Evolutionary conservation across 2,888 invertebrate species (phyloP), one percentile per base, ranked within the genome.

Genomic region (Lacanobia wlatinum): DNA sequence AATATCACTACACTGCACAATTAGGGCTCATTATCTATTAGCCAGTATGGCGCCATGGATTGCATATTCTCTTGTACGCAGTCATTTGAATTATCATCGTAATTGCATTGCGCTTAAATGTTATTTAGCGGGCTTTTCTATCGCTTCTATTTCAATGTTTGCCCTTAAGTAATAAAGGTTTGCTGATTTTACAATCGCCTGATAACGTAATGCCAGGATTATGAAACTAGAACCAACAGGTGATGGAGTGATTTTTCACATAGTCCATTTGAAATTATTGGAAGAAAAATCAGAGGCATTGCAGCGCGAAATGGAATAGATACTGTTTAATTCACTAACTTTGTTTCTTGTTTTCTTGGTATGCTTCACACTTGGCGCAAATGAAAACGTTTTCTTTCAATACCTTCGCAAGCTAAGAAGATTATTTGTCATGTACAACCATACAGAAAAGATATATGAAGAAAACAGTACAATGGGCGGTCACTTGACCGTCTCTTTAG

Each of bases 11-110:
- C 71, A 68, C 38, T 53, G 50, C 67, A 69, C 61, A 80, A 71
- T 68, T 72, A 76, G 50, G 38, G 64, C 38, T 61, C 52, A 68
- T 80, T 80, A 80, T 79, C 65, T 68, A 63, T 68, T 34, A 55
- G 55, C 72, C 10, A 1, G 34, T 16, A 43, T 52, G 52, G 40
- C 38, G 64, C 46, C 58, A 55, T 67, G 43, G 56, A 61, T 65
- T 76, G 40, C 52, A 48, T 34, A 46, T 53, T 68, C 64, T 62
- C 72, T 68, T 72, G 72, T 61, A 38, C 18, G 61, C 43, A 55
- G 28, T 65, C 60, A 61, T 62, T 43, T 46, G 43, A 53, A 78
- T 79, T 58, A 53, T 53, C 23, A 10, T 52, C 43, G 40, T 28
- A 50, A 76, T 64, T 55, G 34, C 6, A 9, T 23, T 53, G 12